Base-by-base conservation (phyloP, 2,797 vertebrate species). In the Myiotriccus ornatus region DNA sequence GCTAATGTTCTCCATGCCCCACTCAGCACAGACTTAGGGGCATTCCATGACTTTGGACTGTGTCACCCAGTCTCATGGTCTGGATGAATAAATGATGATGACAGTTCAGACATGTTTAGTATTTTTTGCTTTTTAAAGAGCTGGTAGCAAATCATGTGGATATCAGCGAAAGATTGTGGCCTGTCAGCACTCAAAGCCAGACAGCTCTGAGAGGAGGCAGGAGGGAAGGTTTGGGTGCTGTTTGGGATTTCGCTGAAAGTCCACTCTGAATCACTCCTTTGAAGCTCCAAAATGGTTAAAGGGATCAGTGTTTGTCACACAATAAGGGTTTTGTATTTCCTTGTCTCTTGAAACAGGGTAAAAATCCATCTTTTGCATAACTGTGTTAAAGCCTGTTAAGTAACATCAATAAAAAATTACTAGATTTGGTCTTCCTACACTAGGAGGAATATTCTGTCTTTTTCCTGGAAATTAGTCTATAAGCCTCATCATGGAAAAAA, bases 11-110 rank as follows among this genome's bases (percentile, higher is more conserved):
- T 96, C 94, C 87, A 24, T 78, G 37, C 79, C 96, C 46, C 96
- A 69, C 64, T 46, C 69, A 85, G 84, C 28, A 37, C 69, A 56
- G 24, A 94, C 85, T 96, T 84, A 49, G 25, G 89, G 95, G 63
- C 76, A 77, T 96, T 97, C 94, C 47, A 6, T 73, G 80, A 71
- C 93, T 85, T 82, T 89, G 93, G 47, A 87, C 71, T 97, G 97
- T 97, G 86, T 97, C 97, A 97, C 82, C 39, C 20, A 60, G n/a
- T 95, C 95, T 95, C 91, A 79, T 80, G 94, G 77, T 95, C 90
- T 95, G 79, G 47, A 9, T 52, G 68, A 93, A 82, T 74, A 85
- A 80, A 93, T 60, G 93, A 94, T 95, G 94, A 83, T 94, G 94
- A 95, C 49, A 37, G 80, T 84, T 84, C 59, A 35, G 78, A 60